A percentile compares a stretch with the other conserved stretches of the same genome.
Conservation (phyloP, 37 sponge, comb jelly and placozoan species). For the Crambe crambe region DNA sequence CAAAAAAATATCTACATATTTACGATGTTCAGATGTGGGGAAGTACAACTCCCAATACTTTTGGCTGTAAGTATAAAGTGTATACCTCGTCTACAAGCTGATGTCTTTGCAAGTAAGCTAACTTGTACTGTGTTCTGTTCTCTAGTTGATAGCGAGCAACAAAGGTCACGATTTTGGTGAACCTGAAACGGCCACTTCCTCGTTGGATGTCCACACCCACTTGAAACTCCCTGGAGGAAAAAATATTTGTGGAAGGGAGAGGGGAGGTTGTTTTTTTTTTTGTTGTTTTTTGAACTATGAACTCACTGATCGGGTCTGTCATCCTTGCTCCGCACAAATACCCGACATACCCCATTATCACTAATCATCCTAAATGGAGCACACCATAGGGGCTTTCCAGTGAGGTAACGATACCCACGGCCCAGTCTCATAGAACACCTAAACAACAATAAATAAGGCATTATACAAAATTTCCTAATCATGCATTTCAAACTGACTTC, state of each 20-base stretch:
- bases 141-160: constrained; percentile 80
- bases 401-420: constrained; percentile 8
- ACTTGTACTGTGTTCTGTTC: constrained; percentile 71
- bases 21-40: not conserved
- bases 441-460: not conserved
- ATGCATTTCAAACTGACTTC: constrained; percentile 53
- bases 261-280: too few relatives aligned
- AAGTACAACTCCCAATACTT: not conserved
- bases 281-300: too few relatives aligned
- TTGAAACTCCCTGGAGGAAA: constrained; percentile 72
- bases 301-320: constrained; percentile 70
- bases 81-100: constrained; percentile 26
- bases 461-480: too few relatives aligned
- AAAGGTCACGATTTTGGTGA: constrained; percentile 80
- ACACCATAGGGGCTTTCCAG: constrained; percentile 46
- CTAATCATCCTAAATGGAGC: constrained; percentile 55
- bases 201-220: constrained; percentile 73
- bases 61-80: not conserved
- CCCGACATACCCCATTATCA: constrained; percentile 37
- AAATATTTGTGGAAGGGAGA: too few relatives aligned
- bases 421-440: constrained; percentile 65
- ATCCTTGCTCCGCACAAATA: constrained; percentile 46
- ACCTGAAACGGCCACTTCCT: constrained; percentile 47
- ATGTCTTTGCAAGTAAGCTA: constrained; percentile 78
- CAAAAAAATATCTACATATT: not conserved